Evolutionary conservation across 2,888 invertebrate genomes (phyloP).

Genomic region (Zygogramma bicolorata): DNA sequence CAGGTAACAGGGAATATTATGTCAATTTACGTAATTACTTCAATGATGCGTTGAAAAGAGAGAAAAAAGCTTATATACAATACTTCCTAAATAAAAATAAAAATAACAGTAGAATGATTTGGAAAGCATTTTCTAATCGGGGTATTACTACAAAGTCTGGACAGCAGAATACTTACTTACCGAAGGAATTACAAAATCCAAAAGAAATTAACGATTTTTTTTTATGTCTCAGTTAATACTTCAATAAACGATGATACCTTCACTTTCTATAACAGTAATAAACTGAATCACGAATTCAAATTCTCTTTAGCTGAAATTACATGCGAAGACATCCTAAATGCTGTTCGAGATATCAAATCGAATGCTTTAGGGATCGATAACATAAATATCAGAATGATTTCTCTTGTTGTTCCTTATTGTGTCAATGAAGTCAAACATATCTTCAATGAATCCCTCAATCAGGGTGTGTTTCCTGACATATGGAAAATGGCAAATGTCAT

Average conservation of each 20-base stretch:
- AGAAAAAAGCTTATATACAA: not conserved
- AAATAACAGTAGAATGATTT: not conserved
- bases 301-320: too few species aligned
- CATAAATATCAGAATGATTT: not conserved
- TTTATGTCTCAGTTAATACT: too few species aligned
- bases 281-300: too few species aligned
- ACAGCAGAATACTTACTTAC: too few species aligned
- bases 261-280: too few species aligned
- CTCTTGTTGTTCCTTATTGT: not conserved
- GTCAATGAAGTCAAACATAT: not conserved
- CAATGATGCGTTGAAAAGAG: not conserved
- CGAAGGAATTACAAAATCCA: too few species aligned
- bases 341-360: not conserved
- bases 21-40: not conserved
- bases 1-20: not conserved
- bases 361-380: not conserved
- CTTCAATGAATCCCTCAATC: conserved; percentile 9
- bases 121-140: not conserved
- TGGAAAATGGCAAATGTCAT: conserved; percentile 11
- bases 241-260: too few species aligned
- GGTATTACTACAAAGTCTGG: too few species aligned
- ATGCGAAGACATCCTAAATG: not conserved
- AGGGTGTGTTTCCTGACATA: not conserved
- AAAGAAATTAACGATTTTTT: too few species aligned
- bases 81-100: not conserved